Percentiles rank a stretch among this genome's conserved stretches.
Evolutionary conservation across 1,140 invertebrate species (phyloP).

Genomic region (Antheraea pernyi): DNA sequence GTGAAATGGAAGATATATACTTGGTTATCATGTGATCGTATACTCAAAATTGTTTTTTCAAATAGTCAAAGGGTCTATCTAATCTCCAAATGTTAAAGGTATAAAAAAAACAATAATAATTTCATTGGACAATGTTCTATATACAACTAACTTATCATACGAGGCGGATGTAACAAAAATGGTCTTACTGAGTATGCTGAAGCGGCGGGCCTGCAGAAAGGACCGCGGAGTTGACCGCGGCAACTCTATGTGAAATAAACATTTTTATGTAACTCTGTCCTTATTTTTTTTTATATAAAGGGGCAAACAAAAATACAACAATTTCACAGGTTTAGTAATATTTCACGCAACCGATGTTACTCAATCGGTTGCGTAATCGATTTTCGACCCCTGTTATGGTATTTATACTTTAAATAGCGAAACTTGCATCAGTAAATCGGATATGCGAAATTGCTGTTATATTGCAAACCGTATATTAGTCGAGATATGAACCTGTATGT

Average conservation of each 20-base stretch:
- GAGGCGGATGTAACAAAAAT: conserved; percentile 2
- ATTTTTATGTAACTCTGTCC: not conserved
- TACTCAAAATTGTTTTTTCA: not conserved
- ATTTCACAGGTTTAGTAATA: not conserved
- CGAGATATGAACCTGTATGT: not conserved
- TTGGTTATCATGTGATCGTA: not conserved
- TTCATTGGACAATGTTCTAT: not conserved
- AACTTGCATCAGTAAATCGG: not conserved
- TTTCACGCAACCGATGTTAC: conserved; percentile 32
- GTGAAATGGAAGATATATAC: not conserved
- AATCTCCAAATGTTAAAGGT: not conserved
- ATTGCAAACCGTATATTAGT: not conserved
- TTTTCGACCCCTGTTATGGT: conserved; percentile 12
- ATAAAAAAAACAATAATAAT: too few species aligned
- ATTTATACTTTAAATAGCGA: not conserved
- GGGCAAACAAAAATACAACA: not conserved
- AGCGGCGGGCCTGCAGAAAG: conserved; percentile 1
- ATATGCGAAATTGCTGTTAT: not conserved
- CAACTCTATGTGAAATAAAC: conserved; percentile 3
- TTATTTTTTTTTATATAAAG: not conserved
- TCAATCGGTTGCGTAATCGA: conserved; percentile 35
- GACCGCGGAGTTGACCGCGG: not conserved
- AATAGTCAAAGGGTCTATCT: not conserved
- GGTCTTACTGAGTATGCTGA: conserved; percentile 1
- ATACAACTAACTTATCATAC: not conserved